A percentile compares a stretch with the other conserved stretches of the same genome.
These are phyloP conservation scores for Phoebastria nigripes DNA, from an alignment of 2,797 vertebrate species.

Conservation along the genomic window DNA sequence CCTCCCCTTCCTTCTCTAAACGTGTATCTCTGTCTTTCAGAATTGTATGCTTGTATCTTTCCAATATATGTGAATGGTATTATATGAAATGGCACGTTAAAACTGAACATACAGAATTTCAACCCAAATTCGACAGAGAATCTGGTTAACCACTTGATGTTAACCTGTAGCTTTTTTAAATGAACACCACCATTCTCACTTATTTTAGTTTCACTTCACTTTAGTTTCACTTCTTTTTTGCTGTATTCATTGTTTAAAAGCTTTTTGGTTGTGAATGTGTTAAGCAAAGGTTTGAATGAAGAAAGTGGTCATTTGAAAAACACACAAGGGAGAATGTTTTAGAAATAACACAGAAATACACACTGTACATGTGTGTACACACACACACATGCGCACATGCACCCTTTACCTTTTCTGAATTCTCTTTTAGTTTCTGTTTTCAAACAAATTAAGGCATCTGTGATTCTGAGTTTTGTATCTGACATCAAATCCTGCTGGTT, in stretches of 20 bases:
- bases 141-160: neutral
- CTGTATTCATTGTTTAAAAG: neutral
- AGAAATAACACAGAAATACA: neutral
- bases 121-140: neutral
- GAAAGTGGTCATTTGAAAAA: neutral
- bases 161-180: neutral
- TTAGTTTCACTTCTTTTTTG: neutral
- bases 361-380: neutral
- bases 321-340: neutral
- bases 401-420: neutral
- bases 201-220: neutral
- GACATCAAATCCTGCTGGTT: neutral
- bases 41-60: neutral
- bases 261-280: neutral
- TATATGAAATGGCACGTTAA: neutral
- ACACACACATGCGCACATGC: neutral
- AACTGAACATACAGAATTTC: neutral
- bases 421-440: conserved; percentile 1
- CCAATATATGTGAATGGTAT: neutral
- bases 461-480: conserved; percentile 27
- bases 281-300: neutral
- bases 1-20: neutral
- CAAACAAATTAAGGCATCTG: neutral
- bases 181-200: neutral
- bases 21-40: neutral